Percentiles rank a stretch among this genome's conserved stretches.
These are phyloP conservation scores for Acanthacorydalis orientalis DNA, from an alignment of 2,888 invertebrate genomes.

Conservation along the genomic window DNA sequence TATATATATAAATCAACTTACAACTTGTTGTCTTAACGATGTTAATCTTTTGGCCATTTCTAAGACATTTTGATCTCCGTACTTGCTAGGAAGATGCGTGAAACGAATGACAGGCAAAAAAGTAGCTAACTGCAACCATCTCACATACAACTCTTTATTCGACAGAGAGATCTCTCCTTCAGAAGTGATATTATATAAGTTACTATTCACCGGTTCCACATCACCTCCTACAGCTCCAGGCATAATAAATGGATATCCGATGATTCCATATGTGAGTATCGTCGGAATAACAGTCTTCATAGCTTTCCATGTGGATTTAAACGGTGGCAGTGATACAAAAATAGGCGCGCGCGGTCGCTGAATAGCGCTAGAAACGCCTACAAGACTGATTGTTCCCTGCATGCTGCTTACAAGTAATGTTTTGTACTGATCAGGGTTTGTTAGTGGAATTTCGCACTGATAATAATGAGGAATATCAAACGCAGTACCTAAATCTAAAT, in stretches of 20 bases:
- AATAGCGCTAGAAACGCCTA: constrained; percentile 73
- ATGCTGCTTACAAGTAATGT: constrained; percentile 50
- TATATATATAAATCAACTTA: constrained; percentile 20
- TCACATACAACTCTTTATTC: constrained; percentile 66
- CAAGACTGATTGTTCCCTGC: constrained; percentile 43
- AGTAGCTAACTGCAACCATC: constrained; percentile 82
- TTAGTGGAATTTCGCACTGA: constrained; percentile 51
- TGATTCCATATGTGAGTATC: constrained; percentile 70
- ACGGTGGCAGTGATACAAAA: constrained; percentile 71
- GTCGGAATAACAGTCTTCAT: constrained; percentile 42
- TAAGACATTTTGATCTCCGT: constrained; percentile 59
- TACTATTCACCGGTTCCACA: constrained; percentile 43
- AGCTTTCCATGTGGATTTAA: constrained; percentile 74
- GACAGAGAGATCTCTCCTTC: constrained; percentile 37
- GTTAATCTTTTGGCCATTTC: constrained; percentile 64
- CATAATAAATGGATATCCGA: constrained; percentile 85
- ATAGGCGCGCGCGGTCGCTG: constrained; percentile 68
- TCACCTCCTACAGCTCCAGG: constrained; percentile 91
- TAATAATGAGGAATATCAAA: constrained; percentile 79
- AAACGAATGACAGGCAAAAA: constrained; percentile 87
- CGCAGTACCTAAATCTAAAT: constrained; percentile 64
- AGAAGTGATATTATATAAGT: constrained; percentile 26
- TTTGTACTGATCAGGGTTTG: constrained; percentile 72
- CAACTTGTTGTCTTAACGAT: constrained; percentile 53
- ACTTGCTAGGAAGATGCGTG: constrained; percentile 77